phyloP scores from a whole-genome alignment of 2,797 vertebrate species.

The Urocyon cinereoargenteus region DNA sequence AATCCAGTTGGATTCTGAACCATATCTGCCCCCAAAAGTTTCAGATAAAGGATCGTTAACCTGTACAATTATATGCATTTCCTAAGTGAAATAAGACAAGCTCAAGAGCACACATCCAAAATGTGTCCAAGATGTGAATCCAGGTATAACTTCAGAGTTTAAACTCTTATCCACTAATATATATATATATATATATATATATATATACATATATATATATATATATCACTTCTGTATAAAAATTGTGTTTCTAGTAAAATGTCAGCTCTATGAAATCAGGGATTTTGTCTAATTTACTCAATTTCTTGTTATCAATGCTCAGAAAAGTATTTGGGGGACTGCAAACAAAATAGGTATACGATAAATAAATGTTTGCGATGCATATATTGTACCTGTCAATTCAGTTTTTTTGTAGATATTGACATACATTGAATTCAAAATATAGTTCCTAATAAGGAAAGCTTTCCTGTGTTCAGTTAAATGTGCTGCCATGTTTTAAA shows the following conservation, averaged over 20 bases:
- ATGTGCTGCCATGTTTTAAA: neutral
- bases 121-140: neutral
- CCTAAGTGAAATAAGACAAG: neutral
- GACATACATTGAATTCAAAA: neutral
- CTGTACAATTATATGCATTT: neutral
- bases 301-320: neutral
- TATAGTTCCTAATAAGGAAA: neutral
- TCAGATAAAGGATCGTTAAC: neutral
- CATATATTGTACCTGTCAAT: neutral
- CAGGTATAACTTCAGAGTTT: neutral
- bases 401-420: neutral
- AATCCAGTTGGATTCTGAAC: constrained; percentile 6
- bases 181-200: neutral
- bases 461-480: neutral
- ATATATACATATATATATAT: neutral
- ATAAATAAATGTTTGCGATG: neutral
- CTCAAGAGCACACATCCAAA: neutral
- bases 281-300: neutral
- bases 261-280: neutral
- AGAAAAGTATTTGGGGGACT: neutral
- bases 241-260: neutral
- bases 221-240: neutral
- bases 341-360: neutral
- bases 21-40: neutral
- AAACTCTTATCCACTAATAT: neutral